Conservation (phyloP, 2,797 vertebrate species). For the Centroberyx gerrardi region DNA sequence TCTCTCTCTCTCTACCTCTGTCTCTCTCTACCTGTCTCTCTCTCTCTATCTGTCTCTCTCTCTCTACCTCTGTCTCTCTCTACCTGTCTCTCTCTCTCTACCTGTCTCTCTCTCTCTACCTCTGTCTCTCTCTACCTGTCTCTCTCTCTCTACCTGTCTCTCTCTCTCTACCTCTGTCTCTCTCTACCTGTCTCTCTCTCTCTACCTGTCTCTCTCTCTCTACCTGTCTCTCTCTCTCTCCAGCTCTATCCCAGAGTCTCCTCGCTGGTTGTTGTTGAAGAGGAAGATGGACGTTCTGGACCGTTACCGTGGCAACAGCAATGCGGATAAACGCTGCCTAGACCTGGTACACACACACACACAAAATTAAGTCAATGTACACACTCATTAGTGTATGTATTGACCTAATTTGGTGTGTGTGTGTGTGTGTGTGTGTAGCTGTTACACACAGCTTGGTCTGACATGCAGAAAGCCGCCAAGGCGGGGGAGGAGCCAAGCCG, state of each 20-base stretch:
- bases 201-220: background rate
- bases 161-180: too few relatives aligned
- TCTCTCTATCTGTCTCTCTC: background rate
- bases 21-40: too few relatives aligned
- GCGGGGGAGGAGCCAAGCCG: conserved; percentile 11
- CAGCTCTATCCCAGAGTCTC: conserved; percentile 83
- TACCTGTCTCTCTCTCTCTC: background rate
- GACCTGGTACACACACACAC: conserved; percentile 67
- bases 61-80: background rate
- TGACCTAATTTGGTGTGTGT: conserved; percentile 11
- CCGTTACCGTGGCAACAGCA: conserved; percentile 73
- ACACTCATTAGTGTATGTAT: background rate
- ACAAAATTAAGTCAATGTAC: background rate
- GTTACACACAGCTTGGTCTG: conserved; percentile 52
- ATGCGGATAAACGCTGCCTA: conserved; percentile 70
- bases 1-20: too few relatives aligned
- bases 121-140: too few relatives aligned
- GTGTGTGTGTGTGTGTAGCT: conserved; percentile 52
- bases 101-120: too few relatives aligned
- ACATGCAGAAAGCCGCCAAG: conserved; percentile 49
- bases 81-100: too few relatives aligned
- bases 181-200: too few relatives aligned
- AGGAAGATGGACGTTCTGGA: conserved; percentile 70
- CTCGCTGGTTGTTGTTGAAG: conserved; percentile 78
- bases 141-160: too few relatives aligned